Evolutionary conservation across 2,888 invertebrate genomes (phyloP).

Genomic region (Diaperis boleti): DNA sequence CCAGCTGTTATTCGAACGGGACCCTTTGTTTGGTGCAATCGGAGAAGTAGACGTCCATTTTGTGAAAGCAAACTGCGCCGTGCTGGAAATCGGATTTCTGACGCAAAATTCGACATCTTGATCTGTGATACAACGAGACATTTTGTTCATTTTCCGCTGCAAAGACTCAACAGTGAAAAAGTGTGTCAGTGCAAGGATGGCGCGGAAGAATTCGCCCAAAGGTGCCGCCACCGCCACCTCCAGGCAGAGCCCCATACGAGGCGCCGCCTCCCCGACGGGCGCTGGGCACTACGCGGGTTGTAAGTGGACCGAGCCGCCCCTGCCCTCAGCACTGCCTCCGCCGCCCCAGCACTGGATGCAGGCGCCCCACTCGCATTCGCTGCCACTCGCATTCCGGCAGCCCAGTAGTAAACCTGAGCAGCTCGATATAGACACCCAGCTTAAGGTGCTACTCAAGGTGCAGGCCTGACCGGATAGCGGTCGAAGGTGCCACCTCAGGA

Average conservation of each 20-base stretch:
- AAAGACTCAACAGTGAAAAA: constrained; percentile 23
- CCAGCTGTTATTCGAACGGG: constrained; percentile 40
- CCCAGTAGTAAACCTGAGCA: constrained; percentile 56
- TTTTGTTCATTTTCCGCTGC: constrained; percentile 36
- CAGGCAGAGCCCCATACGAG: constrained; percentile 41
- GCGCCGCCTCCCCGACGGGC: constrained; percentile 61
- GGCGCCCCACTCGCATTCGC: constrained; percentile 59
- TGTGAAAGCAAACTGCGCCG: constrained; percentile 61
- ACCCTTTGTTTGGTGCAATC: constrained; percentile 60
- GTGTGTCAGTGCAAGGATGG: constrained; percentile 49
- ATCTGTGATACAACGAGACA: constrained; percentile 60
- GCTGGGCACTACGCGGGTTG: constrained; percentile 73
- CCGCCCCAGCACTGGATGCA: constrained; percentile 81
- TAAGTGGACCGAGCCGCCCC: constrained; percentile 78
- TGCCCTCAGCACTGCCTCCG: constrained; percentile 78
- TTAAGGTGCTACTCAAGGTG: constrained; percentile 65
- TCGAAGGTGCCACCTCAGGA: constrained; percentile 53
- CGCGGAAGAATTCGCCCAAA: constrained; percentile 52
- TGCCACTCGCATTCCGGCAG: constrained; percentile 49
- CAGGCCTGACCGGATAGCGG: constrained; percentile 62
- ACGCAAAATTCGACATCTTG: constrained; percentile 62
- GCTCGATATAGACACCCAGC: constrained; percentile 61
- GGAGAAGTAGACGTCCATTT: constrained; percentile 61
- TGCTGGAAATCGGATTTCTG: constrained; percentile 55
- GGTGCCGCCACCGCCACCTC: constrained; percentile 41